These are phyloP conservation scores for Drosophila maculinotata DNA, from an alignment of 2,888 invertebrate species.

Conservation along the genomic window DNA sequence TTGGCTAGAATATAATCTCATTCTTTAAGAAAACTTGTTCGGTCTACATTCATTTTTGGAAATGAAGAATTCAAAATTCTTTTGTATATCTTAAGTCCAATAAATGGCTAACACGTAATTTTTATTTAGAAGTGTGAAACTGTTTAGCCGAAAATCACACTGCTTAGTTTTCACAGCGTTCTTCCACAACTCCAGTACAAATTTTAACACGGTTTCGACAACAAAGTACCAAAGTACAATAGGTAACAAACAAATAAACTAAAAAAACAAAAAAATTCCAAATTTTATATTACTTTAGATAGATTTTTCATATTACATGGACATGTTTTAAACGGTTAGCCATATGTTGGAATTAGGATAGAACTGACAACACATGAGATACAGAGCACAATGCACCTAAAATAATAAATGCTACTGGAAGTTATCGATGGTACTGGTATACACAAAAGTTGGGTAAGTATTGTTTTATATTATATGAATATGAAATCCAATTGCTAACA, in stretches of 20 bases:
- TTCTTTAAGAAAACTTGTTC: background rate
- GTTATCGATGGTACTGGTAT: constrained; percentile 10
- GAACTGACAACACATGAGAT: background rate
- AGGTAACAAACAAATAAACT: background rate
- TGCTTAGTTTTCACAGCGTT: too few species aligned
- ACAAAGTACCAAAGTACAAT: too few species aligned
- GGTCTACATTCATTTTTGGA: background rate
- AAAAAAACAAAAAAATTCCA: too few species aligned
- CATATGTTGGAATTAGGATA: constrained; percentile 43
- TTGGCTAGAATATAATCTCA: background rate
- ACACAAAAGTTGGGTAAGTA: constrained; percentile 13
- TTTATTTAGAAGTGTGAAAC: too few species aligned
- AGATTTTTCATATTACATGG: background rate
- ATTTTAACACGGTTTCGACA: too few species aligned
- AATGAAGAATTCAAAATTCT: constrained; percentile 6
- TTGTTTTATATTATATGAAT: background rate
- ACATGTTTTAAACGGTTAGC: constrained; percentile 7
- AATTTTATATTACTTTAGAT: background rate
- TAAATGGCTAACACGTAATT: constrained; percentile 27
- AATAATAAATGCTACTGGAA: constrained; percentile 9
- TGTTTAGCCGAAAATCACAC: too few species aligned
- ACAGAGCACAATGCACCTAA: constrained; percentile 22
- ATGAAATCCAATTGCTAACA: background rate
- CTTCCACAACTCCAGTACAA: background rate
- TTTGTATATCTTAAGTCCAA: constrained; percentile 49